These are phyloP conservation scores for Archaeoteleia sp. DNA, from an alignment of 2,888 invertebrate species.

Conservation along the genomic window DNA sequence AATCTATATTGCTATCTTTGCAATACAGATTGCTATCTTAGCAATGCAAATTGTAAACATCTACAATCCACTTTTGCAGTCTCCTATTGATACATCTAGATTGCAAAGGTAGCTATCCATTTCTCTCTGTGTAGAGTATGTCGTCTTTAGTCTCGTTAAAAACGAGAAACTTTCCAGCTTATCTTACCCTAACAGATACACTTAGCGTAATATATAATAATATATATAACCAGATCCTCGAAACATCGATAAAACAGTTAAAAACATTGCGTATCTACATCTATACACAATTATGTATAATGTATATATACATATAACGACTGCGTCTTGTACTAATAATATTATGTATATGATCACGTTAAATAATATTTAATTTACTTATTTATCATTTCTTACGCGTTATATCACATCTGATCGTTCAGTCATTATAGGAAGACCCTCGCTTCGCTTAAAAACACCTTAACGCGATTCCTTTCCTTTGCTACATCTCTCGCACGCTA, in stretches of 20 bases:
- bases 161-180: conserved; percentile 44
- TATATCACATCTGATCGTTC: conserved; percentile 75
- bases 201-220: conserved; percentile 37
- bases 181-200: conserved; percentile 38
- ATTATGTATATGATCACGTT: conserved; percentile 67
- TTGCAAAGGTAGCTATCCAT: too few species aligned
- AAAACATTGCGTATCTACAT: conserved; percentile 72
- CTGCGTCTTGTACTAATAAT: conserved; percentile 64
- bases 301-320: conserved; percentile 63
- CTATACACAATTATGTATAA: conserved; percentile 66
- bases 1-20: too few species aligned
- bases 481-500: conserved; percentile 40
- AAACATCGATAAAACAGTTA: conserved; percentile 73
- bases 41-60: too few species aligned
- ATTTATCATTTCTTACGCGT: conserved; percentile 72
- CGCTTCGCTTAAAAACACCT: conserved; percentile 66
- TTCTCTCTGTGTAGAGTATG: too few species aligned
- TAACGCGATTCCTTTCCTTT: conserved; percentile 55
- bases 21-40: too few species aligned
- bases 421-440: conserved; percentile 75
- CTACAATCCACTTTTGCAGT: too few species aligned
- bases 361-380: conserved; percentile 66
- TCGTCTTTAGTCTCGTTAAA: conserved; percentile 30
- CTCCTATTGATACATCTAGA: too few species aligned
- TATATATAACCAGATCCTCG: conserved; percentile 61